Conservation (phyloP, 2,113 vertebrate species). For the Muscicapa adusta region DNA sequence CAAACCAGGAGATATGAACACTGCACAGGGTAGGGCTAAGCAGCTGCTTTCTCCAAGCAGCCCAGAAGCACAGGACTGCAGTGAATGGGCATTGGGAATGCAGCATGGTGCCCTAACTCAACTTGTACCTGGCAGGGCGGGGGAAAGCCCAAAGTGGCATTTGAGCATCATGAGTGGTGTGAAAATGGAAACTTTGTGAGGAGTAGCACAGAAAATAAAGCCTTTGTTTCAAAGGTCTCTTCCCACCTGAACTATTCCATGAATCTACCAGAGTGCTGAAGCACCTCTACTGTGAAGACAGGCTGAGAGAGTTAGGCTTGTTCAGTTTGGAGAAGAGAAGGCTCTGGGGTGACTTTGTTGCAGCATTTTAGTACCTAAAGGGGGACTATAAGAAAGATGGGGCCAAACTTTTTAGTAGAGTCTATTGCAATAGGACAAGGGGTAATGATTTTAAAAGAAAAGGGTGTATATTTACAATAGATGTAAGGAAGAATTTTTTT, state of each 20-base stretch:
- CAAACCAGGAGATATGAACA: background rate
- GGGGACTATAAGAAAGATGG: background rate
- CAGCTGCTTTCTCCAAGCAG: background rate
- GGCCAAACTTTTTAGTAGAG: background rate
- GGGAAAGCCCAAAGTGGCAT: background rate
- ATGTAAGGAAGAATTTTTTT: background rate
- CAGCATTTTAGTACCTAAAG: background rate
- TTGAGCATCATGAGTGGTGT: background rate
- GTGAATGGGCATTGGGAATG: rapidly evolving
- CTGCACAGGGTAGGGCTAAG: background rate
- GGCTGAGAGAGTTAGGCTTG: background rate
- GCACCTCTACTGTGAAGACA: background rate
- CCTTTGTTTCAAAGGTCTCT: background rate
- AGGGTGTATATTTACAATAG: background rate
- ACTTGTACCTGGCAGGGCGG: background rate
- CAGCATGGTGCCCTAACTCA: background rate
- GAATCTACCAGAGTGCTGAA: background rate
- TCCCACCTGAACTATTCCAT: background rate
- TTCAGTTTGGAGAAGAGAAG: background rate
- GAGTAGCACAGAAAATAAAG: background rate
- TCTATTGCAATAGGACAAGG: background rate
- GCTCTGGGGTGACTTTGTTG: background rate
- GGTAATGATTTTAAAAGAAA: background rate
- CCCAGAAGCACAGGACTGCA: background rate
- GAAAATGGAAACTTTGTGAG: background rate